These are phyloP conservation scores for Prionailurus viverrinus DNA, from an alignment of 2,113 vertebrate genomes.

Conservation along the genomic window DNA sequence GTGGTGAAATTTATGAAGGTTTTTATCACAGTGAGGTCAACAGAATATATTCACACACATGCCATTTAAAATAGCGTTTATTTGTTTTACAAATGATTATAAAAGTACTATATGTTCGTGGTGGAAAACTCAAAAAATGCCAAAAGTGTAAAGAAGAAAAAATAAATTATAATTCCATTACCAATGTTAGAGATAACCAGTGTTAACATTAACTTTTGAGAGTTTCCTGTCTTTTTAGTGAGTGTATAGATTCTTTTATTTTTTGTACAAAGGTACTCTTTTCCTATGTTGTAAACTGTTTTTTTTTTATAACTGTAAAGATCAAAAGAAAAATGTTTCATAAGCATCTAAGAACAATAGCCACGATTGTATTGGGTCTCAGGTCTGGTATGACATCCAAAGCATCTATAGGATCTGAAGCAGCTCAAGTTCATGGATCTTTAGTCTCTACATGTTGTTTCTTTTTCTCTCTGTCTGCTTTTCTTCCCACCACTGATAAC, in stretches of 20 bases:
- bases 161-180: slow-evolving; percentile 18
- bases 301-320: neutral
- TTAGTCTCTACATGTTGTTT: neutral
- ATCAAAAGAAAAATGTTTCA: slow-evolving; percentile 4
- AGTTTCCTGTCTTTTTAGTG: neutral
- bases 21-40: slow-evolving; percentile 77
- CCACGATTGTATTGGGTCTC: neutral
- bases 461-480: neutral
- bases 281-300: neutral
- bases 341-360: neutral
- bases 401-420: neutral
- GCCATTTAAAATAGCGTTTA: slow-evolving; percentile 72
- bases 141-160: slow-evolving; percentile 59
- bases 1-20: slow-evolving; percentile 75
- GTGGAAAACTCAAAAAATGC: slow-evolving; percentile 69
- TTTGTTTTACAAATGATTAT: slow-evolving; percentile 75
- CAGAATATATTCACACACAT: slow-evolving; percentile 69
- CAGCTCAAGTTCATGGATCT: neutral
- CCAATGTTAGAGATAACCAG: slow-evolving; percentile 41
- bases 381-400: neutral
- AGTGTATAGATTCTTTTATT: neutral
- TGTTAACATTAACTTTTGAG: slow-evolving; percentile 52
- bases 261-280: neutral
- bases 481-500: neutral
- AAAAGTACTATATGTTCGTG: slow-evolving; percentile 62